Evolutionary conservation across 2,797 vertebrate genomes (phyloP).

Genomic region (Capromys pilorides): DNA sequence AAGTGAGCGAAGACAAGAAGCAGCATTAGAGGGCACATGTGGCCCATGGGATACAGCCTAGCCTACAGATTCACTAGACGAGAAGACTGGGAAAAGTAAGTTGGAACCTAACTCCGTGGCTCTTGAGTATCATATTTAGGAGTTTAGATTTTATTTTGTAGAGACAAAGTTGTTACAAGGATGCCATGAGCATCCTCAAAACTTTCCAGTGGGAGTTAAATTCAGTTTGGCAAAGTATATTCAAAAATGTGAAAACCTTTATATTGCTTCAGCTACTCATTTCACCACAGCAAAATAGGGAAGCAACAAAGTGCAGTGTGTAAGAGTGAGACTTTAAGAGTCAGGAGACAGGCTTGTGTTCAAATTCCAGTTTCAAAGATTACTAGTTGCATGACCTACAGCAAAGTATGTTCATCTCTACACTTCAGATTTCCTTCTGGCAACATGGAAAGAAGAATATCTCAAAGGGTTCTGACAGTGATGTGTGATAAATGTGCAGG

Average conservation of each 20-base stretch:
- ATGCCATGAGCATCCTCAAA: background rate
- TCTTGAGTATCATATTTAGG: background rate
- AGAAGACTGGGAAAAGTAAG: background rate
- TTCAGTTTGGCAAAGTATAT: background rate
- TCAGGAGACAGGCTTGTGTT: background rate
- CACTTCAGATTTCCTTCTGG: background rate
- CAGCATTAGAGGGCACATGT: background rate
- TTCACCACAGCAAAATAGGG: background rate
- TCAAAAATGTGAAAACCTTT: background rate
- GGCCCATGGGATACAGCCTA: background rate
- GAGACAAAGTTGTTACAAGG: background rate
- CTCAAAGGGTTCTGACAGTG: background rate
- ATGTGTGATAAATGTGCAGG: background rate
- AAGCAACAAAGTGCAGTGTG: background rate
- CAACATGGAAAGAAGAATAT: background rate
- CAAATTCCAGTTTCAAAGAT: conserved; percentile 1
- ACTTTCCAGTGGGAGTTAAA: background rate
- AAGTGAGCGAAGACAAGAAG: background rate
- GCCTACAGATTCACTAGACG: background rate
- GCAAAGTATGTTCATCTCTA: background rate
- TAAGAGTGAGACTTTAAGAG: background rate
- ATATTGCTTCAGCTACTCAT: background rate
- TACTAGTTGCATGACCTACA: background rate
- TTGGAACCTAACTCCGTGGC: background rate
- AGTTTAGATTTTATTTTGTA: background rate